Base-by-base conservation (phyloP, 1,140 invertebrate species). In the Caligus rogercresseyi region DNA sequence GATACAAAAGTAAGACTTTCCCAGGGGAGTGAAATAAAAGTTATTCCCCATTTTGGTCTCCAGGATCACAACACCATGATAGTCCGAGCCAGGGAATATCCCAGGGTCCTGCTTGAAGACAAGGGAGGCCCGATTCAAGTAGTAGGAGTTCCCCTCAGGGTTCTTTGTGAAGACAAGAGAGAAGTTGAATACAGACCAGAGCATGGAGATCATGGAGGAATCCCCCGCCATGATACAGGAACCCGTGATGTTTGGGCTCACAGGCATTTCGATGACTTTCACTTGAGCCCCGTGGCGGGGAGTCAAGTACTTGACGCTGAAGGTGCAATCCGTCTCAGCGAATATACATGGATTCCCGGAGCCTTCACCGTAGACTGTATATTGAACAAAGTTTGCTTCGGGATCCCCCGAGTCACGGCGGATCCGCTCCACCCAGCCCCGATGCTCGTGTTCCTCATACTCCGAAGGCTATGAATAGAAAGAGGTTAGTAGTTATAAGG, bases 71-170 rank as follows among this genome's bases (percentile, higher is more conserved):
- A n/a, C 15, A n/a, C 57, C 57, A 1, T 25, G 14, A 25, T 60
- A 60, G 3, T 21, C 25, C 1, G 57, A 18, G 57, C 43, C 18
- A 16, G 16, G 3, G 21, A 60, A 60, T 18, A 60, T 60, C 7
- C 21, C 57, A 1, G 16, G 13, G 2, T 16, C 18, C 16, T 60
- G 57, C 4, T 23, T 60, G 26, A 24, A 60, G 16, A 24, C 25
- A 1, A 60, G n/a, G 3, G 26, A 2, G 3, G 26, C 57, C n/a
- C 7, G 21, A 18, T 60, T 43, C 57, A 60, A 60, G 24, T 60
- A 60, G 51, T 60, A 60, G 24, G 57, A 60, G 26, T 60, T 60
- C 1, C 57, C 57, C 43, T 60, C 57, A 2, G 57, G 57, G 26
- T 60, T 60, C 26, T 60, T 2, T 1, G 57, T 60, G 24, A 60